Evolutionary conservation across 92 coral and sea anemone species (phyloP).

Genomic region (Chrysogorgia sp.): DNA sequence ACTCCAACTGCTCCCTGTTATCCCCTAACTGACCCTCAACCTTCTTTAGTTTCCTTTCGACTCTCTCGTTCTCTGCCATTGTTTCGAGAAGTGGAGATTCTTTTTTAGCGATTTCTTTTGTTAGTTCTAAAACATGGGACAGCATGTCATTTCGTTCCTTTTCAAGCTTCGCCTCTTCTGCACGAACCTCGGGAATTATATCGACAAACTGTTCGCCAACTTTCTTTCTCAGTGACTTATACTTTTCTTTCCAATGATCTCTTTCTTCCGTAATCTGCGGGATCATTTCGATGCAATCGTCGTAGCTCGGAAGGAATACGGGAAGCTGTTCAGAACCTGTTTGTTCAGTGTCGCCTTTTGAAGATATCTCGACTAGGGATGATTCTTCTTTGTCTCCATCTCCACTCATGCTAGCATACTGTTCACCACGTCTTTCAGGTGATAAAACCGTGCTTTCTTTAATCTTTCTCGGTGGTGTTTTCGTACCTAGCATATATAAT

Average conservation of each 20-base stretch:
- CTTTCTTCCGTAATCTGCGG: constrained; percentile 12
- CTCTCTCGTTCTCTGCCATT: constrained; percentile 8
- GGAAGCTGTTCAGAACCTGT: not conserved
- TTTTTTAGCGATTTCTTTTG: constrained; percentile 2
- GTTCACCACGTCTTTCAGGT: not conserved
- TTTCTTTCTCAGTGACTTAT: constrained; percentile 62
- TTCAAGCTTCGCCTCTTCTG: constrained; percentile 9
- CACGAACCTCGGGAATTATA: constrained; percentile 74
- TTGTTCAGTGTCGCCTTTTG: not conserved
- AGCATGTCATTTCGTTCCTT: constrained; percentile 19
- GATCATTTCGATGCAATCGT: constrained; percentile 13
- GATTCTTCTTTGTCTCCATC: not conserved
- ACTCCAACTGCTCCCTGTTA: not conserved
- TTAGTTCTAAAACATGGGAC: constrained; percentile 4
- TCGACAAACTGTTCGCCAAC: constrained; percentile 85
- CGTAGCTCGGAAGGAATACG: not conserved
- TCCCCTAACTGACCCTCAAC: constrained; percentile 8
- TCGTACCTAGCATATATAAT: too few relatives aligned
- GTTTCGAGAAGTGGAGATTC: constrained; percentile 21
- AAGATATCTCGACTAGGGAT: not conserved
- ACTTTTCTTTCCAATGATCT: constrained; percentile 56
- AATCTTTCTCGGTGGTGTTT: too few relatives aligned
- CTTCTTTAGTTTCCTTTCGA: constrained; percentile 1
- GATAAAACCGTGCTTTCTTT: not conserved
- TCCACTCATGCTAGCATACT: not conserved